Base-by-base conservation (phyloP, 2,888 invertebrate species). In the Lasioglossum pauxillum region DNA sequence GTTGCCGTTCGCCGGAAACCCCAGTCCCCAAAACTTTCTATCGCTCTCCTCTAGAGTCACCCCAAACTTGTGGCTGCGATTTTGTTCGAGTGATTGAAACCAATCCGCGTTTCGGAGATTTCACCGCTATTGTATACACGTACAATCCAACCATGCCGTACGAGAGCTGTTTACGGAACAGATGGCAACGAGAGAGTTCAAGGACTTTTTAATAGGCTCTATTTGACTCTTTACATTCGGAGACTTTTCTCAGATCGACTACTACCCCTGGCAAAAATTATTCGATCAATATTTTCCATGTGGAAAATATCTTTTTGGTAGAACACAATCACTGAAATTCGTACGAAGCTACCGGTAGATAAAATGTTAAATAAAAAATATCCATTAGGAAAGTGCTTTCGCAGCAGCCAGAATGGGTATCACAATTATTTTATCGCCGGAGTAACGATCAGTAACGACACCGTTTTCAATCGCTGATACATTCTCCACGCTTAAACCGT, bases 1-100 rank as follows among this genome's bases (percentile, higher is more conserved):
- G 38, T 44, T 41, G 60, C 49, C 41, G 75, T 81, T 71, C 75
- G 31, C 77, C 76, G 79, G 75, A 73, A 76, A 81, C 82, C 60
- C 75, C 57, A 41, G n/a, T 16, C 27, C 8, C 38, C 35, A 41
- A 44, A 75, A 74, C 69, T 74, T 83, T 78, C 41, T 10, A 38
- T 31, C 49, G 31, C 46, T 12, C n/a, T n/a, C 57, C 57, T 57
- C 57, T n/a, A n/a, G 12, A 57, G n/a, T n/a, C 57, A 57, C 46
- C 73, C 46, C 35, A 73, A 73, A 73, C 46, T 46, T 31, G 49
- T 73, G 49, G 49, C 19, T 46, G 12, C 46, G 23, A 46, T 73
- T 73, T 73, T 73, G 73, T 31, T 23, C 46, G 73, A 31, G 73
- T 19, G 73, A 73, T 49, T 27, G 73, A 46, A 46, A 46, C 73